Base-by-base conservation (phyloP, 2,888 invertebrate species). In the Hirtodrosophila trivittata region DNA sequence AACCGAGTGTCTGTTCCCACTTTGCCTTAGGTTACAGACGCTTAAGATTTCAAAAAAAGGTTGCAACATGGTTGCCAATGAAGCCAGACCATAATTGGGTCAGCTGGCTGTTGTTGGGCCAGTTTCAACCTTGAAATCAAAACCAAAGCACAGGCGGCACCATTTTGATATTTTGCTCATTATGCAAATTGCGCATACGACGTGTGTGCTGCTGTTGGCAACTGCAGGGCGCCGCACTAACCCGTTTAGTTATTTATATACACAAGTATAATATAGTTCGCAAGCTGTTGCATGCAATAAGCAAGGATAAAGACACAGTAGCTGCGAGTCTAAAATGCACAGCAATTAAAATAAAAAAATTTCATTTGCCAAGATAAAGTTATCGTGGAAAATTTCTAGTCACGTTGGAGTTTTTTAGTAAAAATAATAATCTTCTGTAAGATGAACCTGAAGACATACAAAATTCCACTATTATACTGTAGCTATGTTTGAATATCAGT, bases 161-260 rank as follows among this genome's bases (percentile, higher is more conserved):
- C 57, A 52, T 66, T 72, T 62, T 52, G 43, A 46, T 52, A 41
- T 73, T 66, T 50, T 50, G 49, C 72, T 75, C 84, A 86, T 80
- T 86, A 80, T 80, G 84, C 84, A 83, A 80, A 86, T 80, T 80
- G 68, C 68, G 55, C 50, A 80, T 63, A 66, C 66, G 80, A 86
- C 80, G 67, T 66, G 71, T 64, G 55, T 54, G 55, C 42, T 59
- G 65, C 42, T n/a, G n/a, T 54, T 39, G 45, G 41, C 54, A 51
- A 54, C 62, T 67, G 58, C 70, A 55, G 54, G 43, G 26, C 30
- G 41, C 39, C 39, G 37, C 54, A 82, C 59, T 66, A 66, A 55
- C 18, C 18, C 26, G 33, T 47, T 66, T 49, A 26, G 38, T 37
- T 58, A 30, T 37, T 33, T 58, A 28, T 43, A 14, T 7, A 6